phyloP scores from a whole-genome alignment of 2,113 vertebrate species.

The Heterocephalus glaber region DNA sequence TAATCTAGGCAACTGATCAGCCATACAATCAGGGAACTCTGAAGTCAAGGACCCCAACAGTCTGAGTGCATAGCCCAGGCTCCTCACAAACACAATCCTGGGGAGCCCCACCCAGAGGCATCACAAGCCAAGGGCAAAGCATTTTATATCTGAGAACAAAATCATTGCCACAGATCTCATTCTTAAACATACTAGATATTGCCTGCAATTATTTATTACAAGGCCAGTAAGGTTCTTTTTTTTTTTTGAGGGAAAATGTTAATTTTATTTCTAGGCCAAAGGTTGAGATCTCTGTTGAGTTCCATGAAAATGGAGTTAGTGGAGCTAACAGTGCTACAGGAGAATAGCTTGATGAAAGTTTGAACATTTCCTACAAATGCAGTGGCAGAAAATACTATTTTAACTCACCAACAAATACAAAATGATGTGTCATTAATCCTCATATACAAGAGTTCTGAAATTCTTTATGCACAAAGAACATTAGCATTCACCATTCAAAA shows the following conservation, averaged over 20 bases:
- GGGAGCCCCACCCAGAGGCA: background rate
- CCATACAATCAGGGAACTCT: background rate
- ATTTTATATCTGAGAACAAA: constrained; percentile 31
- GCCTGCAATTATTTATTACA: background rate
- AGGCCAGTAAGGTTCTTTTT: background rate
- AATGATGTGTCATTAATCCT: constrained; percentile 42
- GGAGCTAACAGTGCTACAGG: background rate
- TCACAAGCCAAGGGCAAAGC: background rate
- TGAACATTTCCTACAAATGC: constrained; percentile 49
- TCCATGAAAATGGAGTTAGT: constrained; percentile 1
- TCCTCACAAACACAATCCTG: background rate
- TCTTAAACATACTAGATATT: constrained; percentile 24
- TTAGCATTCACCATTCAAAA: constrained; percentile 57
- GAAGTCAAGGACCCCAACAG: background rate
- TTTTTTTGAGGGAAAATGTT: background rate
- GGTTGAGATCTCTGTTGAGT: background rate
- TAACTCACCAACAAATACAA: constrained; percentile 46
- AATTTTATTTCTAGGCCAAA: constrained; percentile 42
- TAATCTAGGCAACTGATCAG: background rate
- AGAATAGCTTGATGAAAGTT: background rate
- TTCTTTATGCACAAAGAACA: constrained; percentile 58
- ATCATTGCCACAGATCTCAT: constrained; percentile 24
- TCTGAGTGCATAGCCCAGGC: background rate
- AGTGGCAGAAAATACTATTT: constrained; percentile 40
- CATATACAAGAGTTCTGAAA: constrained; percentile 33